These are phyloP conservation scores for Callocephalon fimbriatum DNA, from an alignment of 2,113 vertebrate genomes.

Conservation along the genomic window DNA sequence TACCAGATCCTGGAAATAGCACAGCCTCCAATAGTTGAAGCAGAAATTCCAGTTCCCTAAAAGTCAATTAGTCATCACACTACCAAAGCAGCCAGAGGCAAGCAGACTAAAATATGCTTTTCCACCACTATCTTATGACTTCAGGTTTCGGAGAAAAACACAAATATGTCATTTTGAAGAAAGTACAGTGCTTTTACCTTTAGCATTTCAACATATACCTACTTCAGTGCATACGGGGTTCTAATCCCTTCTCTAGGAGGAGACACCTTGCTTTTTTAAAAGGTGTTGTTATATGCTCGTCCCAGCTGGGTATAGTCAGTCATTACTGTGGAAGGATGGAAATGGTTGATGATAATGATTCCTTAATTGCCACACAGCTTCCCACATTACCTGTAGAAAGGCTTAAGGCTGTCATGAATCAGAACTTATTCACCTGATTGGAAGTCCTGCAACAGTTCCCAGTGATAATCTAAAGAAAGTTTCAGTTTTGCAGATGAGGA, in stretches of 20 bases:
- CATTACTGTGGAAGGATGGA: not conserved
- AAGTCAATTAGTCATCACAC: not conserved
- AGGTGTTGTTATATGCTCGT: not conserved
- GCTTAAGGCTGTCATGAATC: not conserved
- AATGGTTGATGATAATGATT: not conserved
- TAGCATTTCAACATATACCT: not conserved
- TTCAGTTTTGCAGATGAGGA: not conserved
- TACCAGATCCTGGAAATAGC: not conserved
- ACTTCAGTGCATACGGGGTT: not conserved
- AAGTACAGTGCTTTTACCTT: rapidly evolving
- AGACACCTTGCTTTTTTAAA: not conserved
- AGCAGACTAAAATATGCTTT: not conserved
- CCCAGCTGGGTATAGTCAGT: not conserved
- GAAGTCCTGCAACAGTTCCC: not conserved
- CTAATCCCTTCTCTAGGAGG: not conserved
- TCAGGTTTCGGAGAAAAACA: not conserved
- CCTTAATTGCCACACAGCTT: not conserved
- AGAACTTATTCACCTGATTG: not conserved
- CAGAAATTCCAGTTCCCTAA: not conserved
- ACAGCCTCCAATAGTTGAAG: not conserved
- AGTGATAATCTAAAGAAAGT: not conserved
- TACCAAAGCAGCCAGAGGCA: not conserved
- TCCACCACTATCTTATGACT: not conserved
- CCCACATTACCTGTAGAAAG: not conserved
- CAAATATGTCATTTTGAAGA: not conserved